Base-by-base conservation (phyloP, 2,797 vertebrate genomes). In the Trachurus trachurus region DNA sequence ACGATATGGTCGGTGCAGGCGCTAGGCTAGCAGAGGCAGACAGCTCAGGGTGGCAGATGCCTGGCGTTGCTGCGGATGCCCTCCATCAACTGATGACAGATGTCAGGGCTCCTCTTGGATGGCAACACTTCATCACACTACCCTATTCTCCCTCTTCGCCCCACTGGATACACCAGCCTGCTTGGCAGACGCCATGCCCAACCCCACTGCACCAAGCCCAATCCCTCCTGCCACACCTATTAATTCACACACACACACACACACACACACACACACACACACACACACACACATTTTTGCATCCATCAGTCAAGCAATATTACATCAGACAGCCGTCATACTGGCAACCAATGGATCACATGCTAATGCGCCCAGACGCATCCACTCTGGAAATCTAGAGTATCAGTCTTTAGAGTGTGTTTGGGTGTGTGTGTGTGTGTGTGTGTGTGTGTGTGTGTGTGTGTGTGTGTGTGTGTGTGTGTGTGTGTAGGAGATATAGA, bases 71-170 rank as follows among this genome's bases (percentile, higher is more conserved):
- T 84, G 74, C 62, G 84, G 92, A 91, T 93, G 93, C 93, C 94
- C 95, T 95, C 94, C 93, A 94, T 95, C 92, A 93, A 87, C 89
- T 76, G 85, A 87, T 96, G 95, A 96, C 95, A 96, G 95, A 95
- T 95, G 94, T 95, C 94, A 95, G 91, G 86, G 92, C 93, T 94
- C 89, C 90, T 94, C 88, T 92, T 93, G 94, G 94, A 94, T 61
- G 90, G 92, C 91, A 92, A 89, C 92, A 93, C 93, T 96, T 92
- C 82, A 94, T 95, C 93, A 96, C 76, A 59, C 89, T 78, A 88
- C 87, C 81, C 87, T 90, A 87, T 91, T 89, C 90, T 85, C 67
- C 67, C 84, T 82, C 81, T 74, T 85, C 88, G 82, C 84, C 88
- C 91, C 84, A 66, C 89, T 93, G 92, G 84, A 90, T 93, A 82